phyloP scores from a whole-genome alignment of 2,888 invertebrate genomes.

The Mylabris sibirica region DNA sequence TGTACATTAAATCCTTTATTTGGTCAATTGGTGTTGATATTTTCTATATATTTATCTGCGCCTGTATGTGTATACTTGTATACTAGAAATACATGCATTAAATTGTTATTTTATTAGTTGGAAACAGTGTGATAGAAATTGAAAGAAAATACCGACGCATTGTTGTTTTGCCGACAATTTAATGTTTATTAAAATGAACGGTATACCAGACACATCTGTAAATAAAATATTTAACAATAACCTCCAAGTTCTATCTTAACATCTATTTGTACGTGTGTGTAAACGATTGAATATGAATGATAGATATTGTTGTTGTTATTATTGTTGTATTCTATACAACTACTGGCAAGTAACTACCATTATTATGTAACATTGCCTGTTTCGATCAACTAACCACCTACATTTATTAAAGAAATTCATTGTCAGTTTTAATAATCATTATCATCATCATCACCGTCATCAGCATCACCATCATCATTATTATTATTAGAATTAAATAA shows the following conservation, averaged over 20 bases:
- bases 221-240: not conserved
- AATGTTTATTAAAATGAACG: not conserved
- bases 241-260: not conserved
- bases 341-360: not conserved
- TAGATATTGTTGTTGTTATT: not conserved
- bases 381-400: not conserved
- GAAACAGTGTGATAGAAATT: not conserved
- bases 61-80: not conserved
- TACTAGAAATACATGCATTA: not conserved
- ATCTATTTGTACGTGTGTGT: not conserved
- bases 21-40: not conserved
- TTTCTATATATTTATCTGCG: too few relatives aligned
- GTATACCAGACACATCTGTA: not conserved
- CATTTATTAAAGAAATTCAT: not conserved
- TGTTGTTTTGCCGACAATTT: not conserved
- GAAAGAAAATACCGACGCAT: constrained; percentile 3
- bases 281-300: not conserved
- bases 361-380: not conserved
- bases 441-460: too few relatives aligned
- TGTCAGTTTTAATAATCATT: too few relatives aligned
- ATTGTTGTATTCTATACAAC: not conserved
- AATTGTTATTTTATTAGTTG: not conserved
- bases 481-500: not conserved
- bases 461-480: not conserved
- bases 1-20: constrained; percentile 3